Evolutionary conservation across 2,797 vertebrate genomes (phyloP).

Genomic region (Microchirus variegatus): DNA sequence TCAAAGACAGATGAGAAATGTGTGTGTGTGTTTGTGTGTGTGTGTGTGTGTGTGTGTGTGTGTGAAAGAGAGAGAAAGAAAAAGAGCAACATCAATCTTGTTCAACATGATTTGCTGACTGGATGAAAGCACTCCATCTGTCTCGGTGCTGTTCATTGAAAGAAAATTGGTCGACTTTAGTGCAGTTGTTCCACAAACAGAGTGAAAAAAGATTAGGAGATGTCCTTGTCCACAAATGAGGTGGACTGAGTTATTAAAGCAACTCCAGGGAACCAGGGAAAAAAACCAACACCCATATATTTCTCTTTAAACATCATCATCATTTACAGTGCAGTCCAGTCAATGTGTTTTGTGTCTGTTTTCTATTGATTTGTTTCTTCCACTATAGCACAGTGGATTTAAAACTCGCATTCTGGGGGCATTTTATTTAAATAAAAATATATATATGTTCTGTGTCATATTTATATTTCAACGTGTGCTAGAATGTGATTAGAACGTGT

Average conservation of each 20-base stretch:
- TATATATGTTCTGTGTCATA: no score
- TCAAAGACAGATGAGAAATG: constrained; percentile 20
- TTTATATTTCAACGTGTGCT: no score
- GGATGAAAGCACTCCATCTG: constrained; percentile 77
- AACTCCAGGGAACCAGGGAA: constrained; percentile 23
- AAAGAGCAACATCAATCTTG: constrained; percentile 72
- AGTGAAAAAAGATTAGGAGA: constrained; percentile 52
- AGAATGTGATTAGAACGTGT: no score
- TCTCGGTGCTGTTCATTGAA: constrained; percentile 73
- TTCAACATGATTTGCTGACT: constrained; percentile 78
- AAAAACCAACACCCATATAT: constrained; percentile 20
- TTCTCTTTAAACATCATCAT: constrained; percentile 28
- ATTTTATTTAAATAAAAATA: no score
- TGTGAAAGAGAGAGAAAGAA: constrained; percentile 33
- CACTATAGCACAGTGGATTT: neutral
- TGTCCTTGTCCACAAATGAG: constrained; percentile 50
- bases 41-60: constrained; percentile 19
- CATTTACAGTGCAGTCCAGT: neutral
- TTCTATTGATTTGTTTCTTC: constrained; percentile 8
- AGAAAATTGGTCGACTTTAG: constrained; percentile 69
- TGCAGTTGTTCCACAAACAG: constrained; percentile 55
- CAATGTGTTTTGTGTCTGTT: neutral
- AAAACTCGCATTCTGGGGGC: neutral
- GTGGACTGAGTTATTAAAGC: constrained; percentile 19
- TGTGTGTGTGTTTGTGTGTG: constrained; percentile 7